Conservation (phyloP, 2,888 invertebrate species). For the Melipona beecheii region DNA sequence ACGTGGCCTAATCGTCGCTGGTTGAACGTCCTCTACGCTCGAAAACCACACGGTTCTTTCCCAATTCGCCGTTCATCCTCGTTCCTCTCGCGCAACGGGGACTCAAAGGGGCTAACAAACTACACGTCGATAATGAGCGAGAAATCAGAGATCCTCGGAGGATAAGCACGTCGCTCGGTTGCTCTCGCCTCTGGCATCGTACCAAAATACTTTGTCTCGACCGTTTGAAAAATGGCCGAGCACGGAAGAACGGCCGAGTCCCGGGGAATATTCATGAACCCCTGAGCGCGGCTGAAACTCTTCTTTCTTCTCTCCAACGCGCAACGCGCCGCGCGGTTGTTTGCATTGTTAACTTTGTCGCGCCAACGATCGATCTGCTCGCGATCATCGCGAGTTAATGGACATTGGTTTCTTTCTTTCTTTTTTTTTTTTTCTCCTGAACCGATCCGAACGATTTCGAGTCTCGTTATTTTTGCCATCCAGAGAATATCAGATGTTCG, state of each 20-base stretch:
- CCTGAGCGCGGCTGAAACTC: not conserved
- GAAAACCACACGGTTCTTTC: slow-evolving; percentile 19
- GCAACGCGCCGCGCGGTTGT: slow-evolving; percentile 32
- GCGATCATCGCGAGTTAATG: not conserved
- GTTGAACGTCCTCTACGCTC: not conserved
- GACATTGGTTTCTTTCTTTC: no score
- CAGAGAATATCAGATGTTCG: not conserved
- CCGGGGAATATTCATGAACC: slow-evolving; percentile 54
- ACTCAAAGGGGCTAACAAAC: slow-evolving; percentile 36
- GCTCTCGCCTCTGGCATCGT: slow-evolving; percentile 44
- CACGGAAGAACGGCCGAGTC: slow-evolving; percentile 17
- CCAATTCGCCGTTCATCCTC: slow-evolving; percentile 1
- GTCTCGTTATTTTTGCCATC: not conserved
- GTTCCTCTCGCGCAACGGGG: not conserved
- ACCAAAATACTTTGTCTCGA: slow-evolving; percentile 51
- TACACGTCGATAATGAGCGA: slow-evolving; percentile 44
- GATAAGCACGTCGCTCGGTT: slow-evolving; percentile 18
- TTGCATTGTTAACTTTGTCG: slow-evolving; percentile 45
- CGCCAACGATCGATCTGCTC: slow-evolving; percentile 4
- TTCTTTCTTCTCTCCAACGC: slow-evolving; percentile 14
- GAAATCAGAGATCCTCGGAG: slow-evolving; percentile 45
- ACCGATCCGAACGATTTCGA: no score
- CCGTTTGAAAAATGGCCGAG: slow-evolving; percentile 48
- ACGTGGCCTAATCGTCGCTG: not conserved
- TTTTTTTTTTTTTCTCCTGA: no score